Evolutionary conservation across 2,113 vertebrate genomes (phyloP).

Genomic region (Calyptommatus sinebrachiatus): DNA sequence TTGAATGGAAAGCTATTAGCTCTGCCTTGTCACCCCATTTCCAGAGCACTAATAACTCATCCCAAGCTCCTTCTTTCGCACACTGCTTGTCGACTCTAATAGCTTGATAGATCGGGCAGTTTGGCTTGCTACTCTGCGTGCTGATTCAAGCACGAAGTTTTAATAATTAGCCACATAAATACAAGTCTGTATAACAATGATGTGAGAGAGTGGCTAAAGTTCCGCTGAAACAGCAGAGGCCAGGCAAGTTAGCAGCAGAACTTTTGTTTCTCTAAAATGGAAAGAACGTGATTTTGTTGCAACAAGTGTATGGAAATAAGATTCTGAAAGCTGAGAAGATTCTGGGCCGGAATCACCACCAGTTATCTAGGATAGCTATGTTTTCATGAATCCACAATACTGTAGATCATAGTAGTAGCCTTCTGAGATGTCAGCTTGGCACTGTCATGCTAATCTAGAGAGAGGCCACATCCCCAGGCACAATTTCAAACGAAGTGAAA

Average conservation of each 20-base stretch:
- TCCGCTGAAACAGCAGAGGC: not conserved
- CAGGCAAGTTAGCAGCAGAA: not conserved
- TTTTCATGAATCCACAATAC: too few relatives aligned
- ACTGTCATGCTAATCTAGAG: not conserved
- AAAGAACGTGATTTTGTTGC: not conserved
- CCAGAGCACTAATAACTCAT: conserved; percentile 31
- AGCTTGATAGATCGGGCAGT: conserved; percentile 20
- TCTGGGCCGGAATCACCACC: not conserved
- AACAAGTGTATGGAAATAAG: not conserved
- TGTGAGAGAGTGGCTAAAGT: not conserved
- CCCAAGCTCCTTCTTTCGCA: conserved; percentile 16
- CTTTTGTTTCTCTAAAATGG: not conserved
- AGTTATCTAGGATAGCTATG: too few relatives aligned
- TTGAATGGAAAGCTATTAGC: conserved; percentile 33
- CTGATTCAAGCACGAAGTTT: conserved; percentile 31
- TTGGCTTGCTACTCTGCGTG: conserved; percentile 4
- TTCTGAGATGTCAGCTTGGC: not conserved
- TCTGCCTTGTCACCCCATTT: conserved; percentile 33
- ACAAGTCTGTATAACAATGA: conserved; percentile 8
- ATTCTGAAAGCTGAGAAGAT: not conserved
- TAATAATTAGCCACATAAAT: conserved; percentile 32
- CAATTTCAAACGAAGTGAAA: too few relatives aligned
- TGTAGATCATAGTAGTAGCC: too few relatives aligned
- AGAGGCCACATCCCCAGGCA: too few relatives aligned
- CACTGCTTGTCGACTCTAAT: conserved; percentile 17